These are phyloP conservation scores for Acleris laterana DNA, from an alignment of 2,888 invertebrate genomes.

Conservation along the genomic window DNA sequence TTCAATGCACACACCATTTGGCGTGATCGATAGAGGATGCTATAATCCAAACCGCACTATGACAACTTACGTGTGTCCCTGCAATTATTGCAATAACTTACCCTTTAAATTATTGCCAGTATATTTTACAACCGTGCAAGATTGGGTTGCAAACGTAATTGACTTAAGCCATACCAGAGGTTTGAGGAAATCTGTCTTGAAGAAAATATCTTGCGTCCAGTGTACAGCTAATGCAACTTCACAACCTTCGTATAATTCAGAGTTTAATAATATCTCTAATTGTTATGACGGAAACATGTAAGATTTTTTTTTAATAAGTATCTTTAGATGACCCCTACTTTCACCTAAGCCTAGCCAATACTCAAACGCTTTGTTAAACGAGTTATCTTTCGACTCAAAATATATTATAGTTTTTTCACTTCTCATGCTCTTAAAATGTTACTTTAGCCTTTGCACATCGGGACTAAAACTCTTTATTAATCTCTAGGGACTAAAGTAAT, in stretches of 20 bases:
- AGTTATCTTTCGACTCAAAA: too few relatives aligned
- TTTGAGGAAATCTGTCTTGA: slow-evolving; percentile 63
- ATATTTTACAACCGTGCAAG: slow-evolving; percentile 58
- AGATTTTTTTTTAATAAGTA: slow-evolving; percentile 38
- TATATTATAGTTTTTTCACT: too few relatives aligned
- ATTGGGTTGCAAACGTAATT: slow-evolving; percentile 68
- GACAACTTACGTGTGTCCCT: slow-evolving; percentile 67
- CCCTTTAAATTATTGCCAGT: slow-evolving; percentile 68
- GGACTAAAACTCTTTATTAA: too few relatives aligned
- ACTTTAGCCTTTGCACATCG: too few relatives aligned
- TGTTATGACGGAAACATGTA: slow-evolving; percentile 71
- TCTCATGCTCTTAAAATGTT: too few relatives aligned
- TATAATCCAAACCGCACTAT: slow-evolving; percentile 61
- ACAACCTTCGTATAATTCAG: too few relatives aligned
- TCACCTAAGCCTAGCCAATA: too few relatives aligned
- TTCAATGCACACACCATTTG: slow-evolving; percentile 72
- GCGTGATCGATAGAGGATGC: slow-evolving; percentile 70
- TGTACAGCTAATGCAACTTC: slow-evolving; percentile 62
- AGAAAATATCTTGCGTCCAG: slow-evolving; percentile 67
- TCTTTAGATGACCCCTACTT: too few relatives aligned
- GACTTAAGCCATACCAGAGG: slow-evolving; percentile 62
- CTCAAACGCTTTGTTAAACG: too few relatives aligned
- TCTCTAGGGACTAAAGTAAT: too few relatives aligned
- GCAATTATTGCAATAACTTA: slow-evolving; percentile 72
- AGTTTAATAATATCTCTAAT: slow-evolving; percentile 39